Evolutionary conservation across 2,113 vertebrate species (phyloP).

Genomic region (Aix galericulata): DNA sequence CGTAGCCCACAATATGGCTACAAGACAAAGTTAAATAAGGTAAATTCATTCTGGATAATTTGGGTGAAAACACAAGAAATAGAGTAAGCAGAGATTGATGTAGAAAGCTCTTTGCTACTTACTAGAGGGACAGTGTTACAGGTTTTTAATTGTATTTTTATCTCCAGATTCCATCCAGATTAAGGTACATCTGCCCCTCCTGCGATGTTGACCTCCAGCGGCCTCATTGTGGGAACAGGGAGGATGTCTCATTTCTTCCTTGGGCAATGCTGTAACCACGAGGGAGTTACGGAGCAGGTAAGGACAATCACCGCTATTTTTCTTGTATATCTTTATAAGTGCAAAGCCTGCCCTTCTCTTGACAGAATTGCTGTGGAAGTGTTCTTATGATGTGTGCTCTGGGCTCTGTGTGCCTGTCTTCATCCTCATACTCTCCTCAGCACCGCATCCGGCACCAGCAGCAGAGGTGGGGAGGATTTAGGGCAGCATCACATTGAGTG

Average conservation of each 20-base stretch:
- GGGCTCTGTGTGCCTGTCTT: rapidly evolving
- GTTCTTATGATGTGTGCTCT: rapidly evolving
- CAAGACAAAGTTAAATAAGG: background rate
- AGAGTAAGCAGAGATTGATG: background rate
- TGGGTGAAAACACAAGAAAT: background rate
- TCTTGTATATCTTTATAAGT: background rate
- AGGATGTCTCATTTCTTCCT: background rate
- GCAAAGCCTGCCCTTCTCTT: background rate
- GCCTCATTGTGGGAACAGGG: background rate
- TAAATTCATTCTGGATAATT: background rate
- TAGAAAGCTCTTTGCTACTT: background rate
- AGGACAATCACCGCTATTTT: background rate
- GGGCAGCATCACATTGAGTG: rapidly evolving
- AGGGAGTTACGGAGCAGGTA: background rate
- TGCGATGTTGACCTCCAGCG: background rate
- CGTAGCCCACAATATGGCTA: background rate
- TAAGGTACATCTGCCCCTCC: background rate
- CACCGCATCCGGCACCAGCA: background rate
- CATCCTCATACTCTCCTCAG: background rate
- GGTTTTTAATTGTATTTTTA: background rate
- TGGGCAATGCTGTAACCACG: background rate
- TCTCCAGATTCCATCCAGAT: background rate
- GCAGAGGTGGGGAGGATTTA: background rate
- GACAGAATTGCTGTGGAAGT: background rate
- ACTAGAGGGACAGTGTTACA: background rate